Percentiles rank a stretch among this genome's conserved stretches.
These are phyloP conservation scores for Tetramorium bicarinatum DNA, from an alignment of 2,888 invertebrate species.

Conservation along the genomic window DNA sequence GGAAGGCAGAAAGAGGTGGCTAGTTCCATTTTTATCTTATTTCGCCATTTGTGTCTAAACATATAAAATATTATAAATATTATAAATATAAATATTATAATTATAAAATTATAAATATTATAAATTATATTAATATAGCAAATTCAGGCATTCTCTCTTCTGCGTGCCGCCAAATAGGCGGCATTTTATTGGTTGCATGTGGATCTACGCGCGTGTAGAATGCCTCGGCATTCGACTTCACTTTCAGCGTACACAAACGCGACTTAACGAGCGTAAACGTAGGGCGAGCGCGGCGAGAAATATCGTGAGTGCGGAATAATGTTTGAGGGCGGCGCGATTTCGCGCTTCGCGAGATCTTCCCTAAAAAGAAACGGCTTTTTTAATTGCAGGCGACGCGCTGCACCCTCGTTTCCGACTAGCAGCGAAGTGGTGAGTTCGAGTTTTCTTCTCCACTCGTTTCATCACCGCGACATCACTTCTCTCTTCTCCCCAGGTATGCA, in stretches of 20 bases:
- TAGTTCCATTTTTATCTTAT: not conserved
- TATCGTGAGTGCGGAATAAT: slow-evolving; percentile 2
- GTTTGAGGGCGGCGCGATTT: slow-evolving; percentile 10
- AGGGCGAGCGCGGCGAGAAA: slow-evolving; percentile 1
- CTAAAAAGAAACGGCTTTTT: slow-evolving; percentile 44
- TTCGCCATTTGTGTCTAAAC: not conserved
- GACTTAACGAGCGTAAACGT: slow-evolving; percentile 34
- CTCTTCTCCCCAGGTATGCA: not conserved
- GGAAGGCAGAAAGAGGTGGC: not conserved
- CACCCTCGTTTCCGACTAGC: slow-evolving; percentile 45
- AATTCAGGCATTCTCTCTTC: slow-evolving; percentile 15
- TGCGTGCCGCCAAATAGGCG: not conserved
- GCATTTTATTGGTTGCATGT: slow-evolving; percentile 21
- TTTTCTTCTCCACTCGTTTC: slow-evolving; percentile 14
- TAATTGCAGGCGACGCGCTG: slow-evolving; percentile 57
- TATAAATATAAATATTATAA: too few relatives aligned
- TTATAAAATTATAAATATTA: too few relatives aligned
- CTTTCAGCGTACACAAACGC: not conserved
- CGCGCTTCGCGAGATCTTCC: slow-evolving; percentile 2
- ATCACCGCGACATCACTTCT: not conserved
- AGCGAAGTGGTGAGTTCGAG: slow-evolving; percentile 62
- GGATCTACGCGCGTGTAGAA: slow-evolving; percentile 19
- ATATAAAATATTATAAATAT: too few relatives aligned
- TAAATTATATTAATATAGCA: not conserved
- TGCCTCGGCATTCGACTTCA: not conserved